Evolutionary conservation across 2,888 invertebrate species (phyloP), one percentile per base, ranked within the genome.

Genomic region (Lasioglossum zephyrum): DNA sequence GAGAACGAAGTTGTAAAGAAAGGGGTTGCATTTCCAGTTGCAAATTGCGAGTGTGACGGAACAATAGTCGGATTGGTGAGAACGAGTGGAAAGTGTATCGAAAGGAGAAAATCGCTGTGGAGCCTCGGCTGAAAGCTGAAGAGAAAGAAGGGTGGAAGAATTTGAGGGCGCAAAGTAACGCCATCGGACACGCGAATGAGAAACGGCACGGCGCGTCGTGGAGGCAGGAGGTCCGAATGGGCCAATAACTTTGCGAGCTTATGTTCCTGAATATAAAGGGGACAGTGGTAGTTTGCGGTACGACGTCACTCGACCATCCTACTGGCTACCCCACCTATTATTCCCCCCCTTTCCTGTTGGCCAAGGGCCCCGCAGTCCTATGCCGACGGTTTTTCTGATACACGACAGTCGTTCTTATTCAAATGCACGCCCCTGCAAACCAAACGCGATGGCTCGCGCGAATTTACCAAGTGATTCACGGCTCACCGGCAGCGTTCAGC

Each of bases 181-280:
- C 89, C 87, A 87, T 89, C 82, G 73, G 86, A 90, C 90, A 88
- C 85, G 82, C 87, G 92, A 92, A 93, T 93, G 92, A 92, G 92
- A 93, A 92, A 93, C 92, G 93, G 92, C 91, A 91, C 90, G 89
- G 84, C 85, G 81, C 81, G 77, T 90, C 90, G 91, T 87, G 88
- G 87, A 91, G 91, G 93, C 93, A 92, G 93, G 93, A 92, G 93
- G 93, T 93, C 91, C 90, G 89, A 92, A 92, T 93, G 89, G 93
- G 91, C 91, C 92, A 92, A 94, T 94, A 93, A 94, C 91, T 93
- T 94, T 88, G 91, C 90, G 89, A 93, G 91, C 89, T 94, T 94
- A 94, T 93, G 92, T 92, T 90, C 88, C 88, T 89, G 90, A 85
- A 90, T 90, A 89, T 90, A 92, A 92, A 92, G 89, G 88, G 88